Evolutionary conservation across 2,888 invertebrate genomes (phyloP).

Genomic region (Hemithea aestivaria): DNA sequence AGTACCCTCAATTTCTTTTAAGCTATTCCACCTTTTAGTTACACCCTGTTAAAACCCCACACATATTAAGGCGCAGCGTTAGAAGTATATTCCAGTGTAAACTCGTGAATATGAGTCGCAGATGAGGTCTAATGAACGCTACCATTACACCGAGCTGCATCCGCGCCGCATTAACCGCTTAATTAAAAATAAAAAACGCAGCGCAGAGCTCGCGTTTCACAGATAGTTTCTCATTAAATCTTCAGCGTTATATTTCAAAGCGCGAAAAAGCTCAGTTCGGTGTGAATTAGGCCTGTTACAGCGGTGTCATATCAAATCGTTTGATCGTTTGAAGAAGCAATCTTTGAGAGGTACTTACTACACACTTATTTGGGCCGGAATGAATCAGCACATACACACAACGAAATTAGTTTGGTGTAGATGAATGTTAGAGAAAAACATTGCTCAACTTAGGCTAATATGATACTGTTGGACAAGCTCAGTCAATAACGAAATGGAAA

Average conservation of each 20-base stretch:
- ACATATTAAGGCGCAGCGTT: too few relatives aligned
- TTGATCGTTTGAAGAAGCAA: slow-evolving; percentile 45
- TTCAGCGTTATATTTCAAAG: slow-evolving; percentile 45
- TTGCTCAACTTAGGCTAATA: too few relatives aligned
- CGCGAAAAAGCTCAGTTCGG: slow-evolving; percentile 25
- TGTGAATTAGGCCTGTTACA: slow-evolving; percentile 38
- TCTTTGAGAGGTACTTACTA: too few relatives aligned
- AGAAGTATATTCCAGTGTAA: slow-evolving; percentile 31
- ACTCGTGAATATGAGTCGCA: slow-evolving; percentile 45
- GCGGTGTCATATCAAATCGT: slow-evolving; percentile 46
- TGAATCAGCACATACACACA: too few relatives aligned
- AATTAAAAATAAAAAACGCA: slow-evolving; percentile 44
- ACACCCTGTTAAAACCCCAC: too few relatives aligned
- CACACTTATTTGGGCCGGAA: too few relatives aligned
- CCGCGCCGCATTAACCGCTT: slow-evolving; percentile 39
- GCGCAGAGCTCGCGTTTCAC: slow-evolving; percentile 36
- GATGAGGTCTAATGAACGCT: slow-evolving; percentile 49
- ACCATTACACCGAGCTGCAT: slow-evolving; percentile 39
- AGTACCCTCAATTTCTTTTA: too few relatives aligned
- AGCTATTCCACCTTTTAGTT: too few relatives aligned
- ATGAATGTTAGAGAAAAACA: too few relatives aligned
- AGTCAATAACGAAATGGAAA: too few relatives aligned
- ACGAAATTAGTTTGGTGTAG: too few relatives aligned
- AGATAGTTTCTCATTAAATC: slow-evolving; percentile 51
- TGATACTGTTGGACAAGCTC: too few relatives aligned